A percentile compares a stretch with the other conserved stretches of the same genome.
Evolutionary conservation across 1,140 invertebrate species (phyloP).

Genomic region (Pentalonia nigronervosa): DNA sequence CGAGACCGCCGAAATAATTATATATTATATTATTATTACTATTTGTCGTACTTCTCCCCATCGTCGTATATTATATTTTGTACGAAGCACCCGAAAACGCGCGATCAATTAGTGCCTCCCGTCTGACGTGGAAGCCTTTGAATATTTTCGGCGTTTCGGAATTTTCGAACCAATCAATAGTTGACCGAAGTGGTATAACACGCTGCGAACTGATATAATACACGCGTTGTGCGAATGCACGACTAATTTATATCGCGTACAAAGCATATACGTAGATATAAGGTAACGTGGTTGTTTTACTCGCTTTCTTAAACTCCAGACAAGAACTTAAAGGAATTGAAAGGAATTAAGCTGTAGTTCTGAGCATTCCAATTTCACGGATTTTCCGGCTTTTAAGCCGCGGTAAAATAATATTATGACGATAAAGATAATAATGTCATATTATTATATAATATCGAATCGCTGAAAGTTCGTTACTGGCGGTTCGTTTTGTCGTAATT

Average conservation of each 20-base stretch:
- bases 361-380: background rate
- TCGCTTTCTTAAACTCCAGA: background rate
- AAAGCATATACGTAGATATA: background rate
- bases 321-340: too few species aligned
- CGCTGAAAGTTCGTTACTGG: background rate
- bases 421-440: too few species aligned
- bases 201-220: background rate
- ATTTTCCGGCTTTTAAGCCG: background rate
- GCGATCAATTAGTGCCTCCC: background rate
- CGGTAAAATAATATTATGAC: background rate
- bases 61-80: too few species aligned
- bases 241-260: background rate
- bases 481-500: background rate
- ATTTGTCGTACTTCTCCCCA: background rate
- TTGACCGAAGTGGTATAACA: background rate
- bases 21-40: too few species aligned
- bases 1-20: background rate
- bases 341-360: too few species aligned
- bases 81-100: background rate
- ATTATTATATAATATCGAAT: background rate
- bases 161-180: background rate
- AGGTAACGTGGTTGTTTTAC: background rate
- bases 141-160: background rate
- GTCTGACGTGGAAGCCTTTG: background rate
- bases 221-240: background rate